Evolutionary conservation across 2,888 invertebrate genomes (phyloP), one percentile per base, ranked within the genome.

Genomic region (Myopa testacea): DNA sequence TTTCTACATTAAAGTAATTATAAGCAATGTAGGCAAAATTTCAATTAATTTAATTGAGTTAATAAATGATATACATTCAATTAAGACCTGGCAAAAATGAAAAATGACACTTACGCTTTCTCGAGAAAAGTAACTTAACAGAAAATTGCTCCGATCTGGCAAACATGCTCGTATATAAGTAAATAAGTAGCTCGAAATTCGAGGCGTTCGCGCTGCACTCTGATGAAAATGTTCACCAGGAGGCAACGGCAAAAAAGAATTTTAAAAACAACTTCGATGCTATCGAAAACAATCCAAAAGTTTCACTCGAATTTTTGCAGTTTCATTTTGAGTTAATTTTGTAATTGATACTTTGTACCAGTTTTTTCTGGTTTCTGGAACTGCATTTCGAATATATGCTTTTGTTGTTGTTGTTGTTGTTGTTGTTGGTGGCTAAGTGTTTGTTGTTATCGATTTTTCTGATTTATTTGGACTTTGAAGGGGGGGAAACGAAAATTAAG

Each of bases 391-490:
- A 40, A 16, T 40, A 40, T 40, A 16, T 37, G 63, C 37, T 7
- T 37, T 67, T 40, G 67, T 40, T 34, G 26, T 65, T 65, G 63
- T 10, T 37, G 63, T 34, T 63, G 63, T 34, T 34, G 34, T 67
- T 40, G 67, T 40, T 34, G 26, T 65, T 65, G 63, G 26, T 16
- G 37, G 2, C 16, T 37, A 34, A 19, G 45, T 50, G 26, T 69
- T 12, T 45, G 26, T 69, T 19, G 55, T 19, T 2, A 45, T 50
- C 52, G 37, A 5, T 34, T 58, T 70, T 70, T 6, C 37, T 34
- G 52, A 40, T 67, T 67, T 45, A 45, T 45, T 19, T 73, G 73
- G 62, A 73, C 73, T 73, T 73, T 73, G 62, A 73, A 73, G 38
- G n/a, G 45, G n/a, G 38, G 12, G n/a, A 73, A 37, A 34, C 50